Evolutionary conservation across 2,888 invertebrate species (phyloP), one percentile per base, ranked within the genome.

Genomic region (Beris morrisii): DNA sequence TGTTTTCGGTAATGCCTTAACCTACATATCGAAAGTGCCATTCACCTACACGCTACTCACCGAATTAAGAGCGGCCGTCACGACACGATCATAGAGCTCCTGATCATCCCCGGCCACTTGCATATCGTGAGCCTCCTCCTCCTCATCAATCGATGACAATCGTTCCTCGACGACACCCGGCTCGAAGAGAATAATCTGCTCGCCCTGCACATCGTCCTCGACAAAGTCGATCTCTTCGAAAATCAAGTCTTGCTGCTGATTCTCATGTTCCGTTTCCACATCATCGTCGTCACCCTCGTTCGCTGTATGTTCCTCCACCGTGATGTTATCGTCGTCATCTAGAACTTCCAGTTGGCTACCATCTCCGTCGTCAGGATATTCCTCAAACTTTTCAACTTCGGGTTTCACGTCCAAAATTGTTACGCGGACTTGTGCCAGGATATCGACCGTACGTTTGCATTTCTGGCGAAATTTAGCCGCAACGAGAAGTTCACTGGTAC

Each of bases 401-500:
- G 38, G 7, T 9, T 38, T 38, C 38, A 3, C 38, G 48, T 59
- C 61, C 1, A 48, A 48, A 4, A 15, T 32, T 2, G 13, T 7
- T 13, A 15, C 11, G 31, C 38, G 38, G 5, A 64, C 28, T n/a
- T 69, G 59, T 30, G 67, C 61, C 31, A 78, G 54, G 2, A 73
- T 65, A 67, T 74, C 70, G 43, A 76, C 71, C 0, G 77, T 74
- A 15, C 73, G 72, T 4, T 63, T 65, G 65, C 78, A 79, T 70
- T 79, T 80, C 12, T 74, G 73, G 2, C 75, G 74, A 69, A 80
- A 80, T 67, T 76, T 77, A 3, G 76, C 76, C 0, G 76, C 72
- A 11, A 77, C 73, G 3, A 79, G 65, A 2, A 80, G 70, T 65
- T 79, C 79, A 7, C 72, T 73, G 0, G 78, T 77, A 50, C 81